Conservation (phyloP, 2,113 vertebrate species). For the Cavia aperea region DNA sequence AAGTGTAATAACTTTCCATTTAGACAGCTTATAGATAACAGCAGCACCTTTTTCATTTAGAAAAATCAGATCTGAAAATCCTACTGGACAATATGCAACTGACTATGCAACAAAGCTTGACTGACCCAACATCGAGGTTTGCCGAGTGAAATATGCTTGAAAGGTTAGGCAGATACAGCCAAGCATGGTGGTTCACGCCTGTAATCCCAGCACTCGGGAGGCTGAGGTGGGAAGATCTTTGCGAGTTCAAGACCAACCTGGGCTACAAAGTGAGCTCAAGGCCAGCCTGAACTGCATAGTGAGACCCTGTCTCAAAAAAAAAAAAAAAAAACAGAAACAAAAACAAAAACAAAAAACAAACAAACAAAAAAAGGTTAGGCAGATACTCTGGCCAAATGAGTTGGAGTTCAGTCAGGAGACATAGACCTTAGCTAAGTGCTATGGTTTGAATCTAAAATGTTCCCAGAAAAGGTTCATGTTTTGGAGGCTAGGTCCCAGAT, state of each 20-base stretch:
- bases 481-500: not conserved
- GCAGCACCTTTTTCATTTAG: not conserved
- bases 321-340: too few species aligned
- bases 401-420: not conserved
- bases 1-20: not conserved
- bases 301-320: too few species aligned
- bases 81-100: not conserved
- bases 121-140: not conserved
- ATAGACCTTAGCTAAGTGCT: not conserved
- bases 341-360: too few species aligned
- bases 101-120: not conserved
- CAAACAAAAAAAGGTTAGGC: not conserved
- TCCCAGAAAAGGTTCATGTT: not conserved
- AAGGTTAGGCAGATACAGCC: not conserved
- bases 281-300: too few species aligned
- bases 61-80: constrained; percentile 19
- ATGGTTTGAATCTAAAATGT: not conserved
- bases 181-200: too few species aligned
- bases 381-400: not conserved
- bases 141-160: not conserved
- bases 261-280: too few species aligned
- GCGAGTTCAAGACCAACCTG: too few species aligned
- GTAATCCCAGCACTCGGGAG: too few species aligned
- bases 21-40: not conserved
- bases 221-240: too few species aligned